phyloP scores from a whole-genome alignment of 2,113 vertebrate species.

The Myrmecophaga tridactyla region DNA sequence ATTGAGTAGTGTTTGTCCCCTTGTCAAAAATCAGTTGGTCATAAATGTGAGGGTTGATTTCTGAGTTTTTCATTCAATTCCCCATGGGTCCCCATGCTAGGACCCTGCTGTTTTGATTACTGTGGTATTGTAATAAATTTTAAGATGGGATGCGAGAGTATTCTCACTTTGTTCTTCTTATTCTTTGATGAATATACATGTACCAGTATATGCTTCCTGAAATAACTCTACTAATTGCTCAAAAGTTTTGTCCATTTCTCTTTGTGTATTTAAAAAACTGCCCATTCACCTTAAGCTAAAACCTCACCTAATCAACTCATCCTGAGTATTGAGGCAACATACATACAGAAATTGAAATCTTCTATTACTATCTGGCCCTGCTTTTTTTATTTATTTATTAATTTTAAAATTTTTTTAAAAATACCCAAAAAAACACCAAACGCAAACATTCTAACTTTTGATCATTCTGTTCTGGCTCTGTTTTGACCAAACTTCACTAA shows the following conservation, averaged over 20 bases:
- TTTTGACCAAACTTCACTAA: neutral
- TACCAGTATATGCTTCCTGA: neutral
- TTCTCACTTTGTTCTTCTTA: neutral
- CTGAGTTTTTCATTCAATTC: too few relatives aligned
- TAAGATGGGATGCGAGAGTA: neutral
- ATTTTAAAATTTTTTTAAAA: too few relatives aligned
- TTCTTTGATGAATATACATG: neutral
- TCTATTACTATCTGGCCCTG: neutral
- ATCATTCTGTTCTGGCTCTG: neutral
- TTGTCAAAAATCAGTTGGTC: too few relatives aligned
- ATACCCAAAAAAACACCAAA: too few relatives aligned
- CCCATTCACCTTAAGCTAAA: neutral
- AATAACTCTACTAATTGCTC: neutral
- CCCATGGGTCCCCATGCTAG: too few relatives aligned
- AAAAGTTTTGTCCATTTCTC: neutral
- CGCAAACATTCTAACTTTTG: too few relatives aligned
- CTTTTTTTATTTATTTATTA: too few relatives aligned
- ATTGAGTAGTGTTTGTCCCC: too few relatives aligned
- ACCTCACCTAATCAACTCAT: neutral
- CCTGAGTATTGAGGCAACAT: neutral
- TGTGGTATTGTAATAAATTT: too few relatives aligned
- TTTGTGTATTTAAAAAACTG: neutral
- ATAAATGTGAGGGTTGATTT: too few relatives aligned
- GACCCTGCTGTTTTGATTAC: too few relatives aligned
- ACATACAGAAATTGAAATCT: neutral